Percentiles rank a stretch among this genome's conserved stretches.
Conservation (phyloP, 2,888 invertebrate species). For the Aspidiotus destructor region DNA sequence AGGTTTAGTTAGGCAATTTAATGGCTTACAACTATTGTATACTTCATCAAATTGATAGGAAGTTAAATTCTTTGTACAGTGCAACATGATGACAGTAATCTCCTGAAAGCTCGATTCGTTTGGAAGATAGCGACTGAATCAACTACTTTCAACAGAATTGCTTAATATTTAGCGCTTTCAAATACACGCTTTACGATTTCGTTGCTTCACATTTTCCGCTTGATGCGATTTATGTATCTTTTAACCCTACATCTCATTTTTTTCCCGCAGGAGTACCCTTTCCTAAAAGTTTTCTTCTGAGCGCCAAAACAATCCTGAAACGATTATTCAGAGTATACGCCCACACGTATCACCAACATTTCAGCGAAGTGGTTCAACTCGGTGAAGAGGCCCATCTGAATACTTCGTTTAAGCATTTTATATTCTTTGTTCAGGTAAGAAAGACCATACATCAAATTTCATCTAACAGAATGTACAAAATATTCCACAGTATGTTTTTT, state of each 20-base stretch:
- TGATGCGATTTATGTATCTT: neutral
- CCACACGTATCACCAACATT: conserved; percentile 99
- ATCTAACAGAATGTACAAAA: neutral
- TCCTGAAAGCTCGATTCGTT: too few relatives aligned
- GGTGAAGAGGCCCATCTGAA: conserved; percentile 98
- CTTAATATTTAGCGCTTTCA: neutral
- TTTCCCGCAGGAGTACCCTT: conserved; percentile 75
- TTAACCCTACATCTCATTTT: neutral
- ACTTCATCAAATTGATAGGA: too few relatives aligned
- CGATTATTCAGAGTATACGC: conserved; percentile 97
- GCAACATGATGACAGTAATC: too few relatives aligned
- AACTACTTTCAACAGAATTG: too few relatives aligned
- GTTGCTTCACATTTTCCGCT: neutral
- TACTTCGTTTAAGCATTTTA: conserved; percentile 99
- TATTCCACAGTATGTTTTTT: conserved; percentile 37
- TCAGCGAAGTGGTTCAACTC: conserved; percentile 91
- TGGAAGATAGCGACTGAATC: too few relatives aligned
- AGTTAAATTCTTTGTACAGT: too few relatives aligned
- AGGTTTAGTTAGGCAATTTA: too few relatives aligned
- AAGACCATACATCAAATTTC: conserved; percentile 5
- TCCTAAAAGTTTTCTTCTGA: conserved; percentile 91
- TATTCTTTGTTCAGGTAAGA: conserved; percentile 83
- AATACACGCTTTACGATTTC: neutral
- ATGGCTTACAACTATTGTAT: too few relatives aligned
- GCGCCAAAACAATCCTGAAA: conserved; percentile 96